Evolutionary conservation across 2,888 invertebrate genomes (phyloP), one percentile per base, ranked within the genome.

Genomic region (Liposcelis brunnea): DNA sequence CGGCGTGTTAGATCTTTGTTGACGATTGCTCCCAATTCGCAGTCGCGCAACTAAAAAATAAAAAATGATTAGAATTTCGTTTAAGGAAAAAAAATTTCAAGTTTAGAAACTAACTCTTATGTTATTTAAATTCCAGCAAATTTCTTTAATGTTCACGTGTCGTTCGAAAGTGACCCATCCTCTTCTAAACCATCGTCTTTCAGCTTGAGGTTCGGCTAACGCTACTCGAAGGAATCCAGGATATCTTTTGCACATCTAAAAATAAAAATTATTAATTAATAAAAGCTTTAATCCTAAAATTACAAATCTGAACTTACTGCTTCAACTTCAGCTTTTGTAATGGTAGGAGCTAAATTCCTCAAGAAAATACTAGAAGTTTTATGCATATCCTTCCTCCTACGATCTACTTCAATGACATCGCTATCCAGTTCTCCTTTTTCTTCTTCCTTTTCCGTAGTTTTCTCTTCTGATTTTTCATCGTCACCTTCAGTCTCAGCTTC

Each of bases 101-200:
- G 1, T 14, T 19, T 21, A 15, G 31, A n/a, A 34, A 57, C 66
- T 63, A 62, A 84, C 77, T 56, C 95, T 73, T 50, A 93, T 87
- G 54, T 90, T 94, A 61, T 95, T 97, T 35, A 99, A 72, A 60
- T 89, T 91, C 95, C 95, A 98, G 65, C 97, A 98, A 53, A 98
- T 97, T 60, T 98, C 97, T 61, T 97, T 97, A 53, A 98, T 97
- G 64, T 97, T 95, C 38, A 97, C 94, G 58, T 90, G 85, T 15
- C 94, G 73, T 52, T 87, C 83, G 65, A 95, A 97, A 1, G 97
- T 97, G 31, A 95, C 93, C 97, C 97, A 98, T 34, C 95, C 98
- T 42, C 97, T 77, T 11, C 98, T 78, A 64, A 89, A 85, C 84
- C 95, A 98, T 36, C 91, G 77, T 16, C 95, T 74, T 59, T 98